Conservation (phyloP, 1,140 invertebrate species). For the Meloidogyne floridensis region DNA sequence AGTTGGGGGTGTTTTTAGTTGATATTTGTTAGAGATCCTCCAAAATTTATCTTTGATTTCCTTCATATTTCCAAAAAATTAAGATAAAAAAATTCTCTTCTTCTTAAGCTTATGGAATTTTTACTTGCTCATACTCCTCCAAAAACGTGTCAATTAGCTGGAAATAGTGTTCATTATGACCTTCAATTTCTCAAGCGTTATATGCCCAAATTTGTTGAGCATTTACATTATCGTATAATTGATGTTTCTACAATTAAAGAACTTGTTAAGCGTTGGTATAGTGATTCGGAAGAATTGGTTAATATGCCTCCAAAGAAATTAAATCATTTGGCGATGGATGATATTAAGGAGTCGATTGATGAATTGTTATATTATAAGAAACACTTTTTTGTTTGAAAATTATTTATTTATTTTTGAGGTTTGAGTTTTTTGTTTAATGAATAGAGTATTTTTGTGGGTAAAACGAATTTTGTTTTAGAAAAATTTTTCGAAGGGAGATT, state of each 20-base stretch:
- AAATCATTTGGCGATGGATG: conserved; percentile 43
- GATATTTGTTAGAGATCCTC: too few relatives aligned
- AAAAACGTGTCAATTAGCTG: conserved; percentile 77
- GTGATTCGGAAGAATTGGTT: conserved; percentile 24
- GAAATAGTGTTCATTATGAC: conserved; percentile 87
- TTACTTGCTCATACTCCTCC: conserved; percentile 72
- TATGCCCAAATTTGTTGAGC: conserved; percentile 75
- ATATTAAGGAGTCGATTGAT: conserved; percentile 37
- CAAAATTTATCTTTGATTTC: too few relatives aligned
- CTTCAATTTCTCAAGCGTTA: conserved; percentile 77
- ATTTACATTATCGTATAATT: conserved; percentile 88
- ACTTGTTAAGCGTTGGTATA: conserved; percentile 67
- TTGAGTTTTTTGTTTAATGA: too few relatives aligned
- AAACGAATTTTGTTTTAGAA: too few relatives aligned
- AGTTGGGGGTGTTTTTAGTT: too few relatives aligned
- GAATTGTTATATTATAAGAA: conserved; percentile 26
- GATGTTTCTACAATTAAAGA: conserved; percentile 88
- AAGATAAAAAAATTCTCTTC: not conserved
- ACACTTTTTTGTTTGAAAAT: conserved; percentile 8
- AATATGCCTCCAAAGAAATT: conserved; percentile 40
- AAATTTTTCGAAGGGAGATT: too few relatives aligned
- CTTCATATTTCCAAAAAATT: too few relatives aligned
- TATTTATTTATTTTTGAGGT: conserved; percentile 7
- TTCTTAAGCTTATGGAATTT: conserved; percentile 74
- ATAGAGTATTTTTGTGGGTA: too few relatives aligned